Base-by-base conservation (phyloP, 2,113 vertebrate genomes). In the Baryphthengus martii region DNA sequence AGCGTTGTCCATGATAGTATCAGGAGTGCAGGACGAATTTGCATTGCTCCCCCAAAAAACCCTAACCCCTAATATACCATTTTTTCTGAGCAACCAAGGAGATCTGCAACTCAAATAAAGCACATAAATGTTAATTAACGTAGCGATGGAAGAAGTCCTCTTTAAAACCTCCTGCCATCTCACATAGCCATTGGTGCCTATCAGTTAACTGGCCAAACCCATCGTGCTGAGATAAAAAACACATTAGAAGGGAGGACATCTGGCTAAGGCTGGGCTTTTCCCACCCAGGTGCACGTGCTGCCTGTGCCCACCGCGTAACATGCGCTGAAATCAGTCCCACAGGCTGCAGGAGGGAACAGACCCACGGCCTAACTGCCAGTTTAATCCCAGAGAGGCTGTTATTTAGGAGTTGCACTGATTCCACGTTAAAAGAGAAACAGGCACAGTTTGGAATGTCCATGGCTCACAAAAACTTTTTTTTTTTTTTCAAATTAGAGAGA, bases 281-380 rank as follows among this genome's bases (percentile, higher is more conserved):
- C 93, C 90, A 52, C 87, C 88, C 90, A 37, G 3, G 21, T 21
- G 2, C 14, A 2, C 2, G 39, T 24, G 68, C 58, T 59, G 63
- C 74, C 50, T 5, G 6, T 2, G 2, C 9, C 4, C 40, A 6
- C 6, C 1, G 0, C 15, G 31, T 16, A 13, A 44, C 15, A 29
- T 35, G 87, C 82, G 25, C 82, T 20, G 59, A 49, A n/a, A 77
- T 39, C 40, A 12, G 5, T 10, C 56, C 74, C 77, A 28, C 15
- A 0, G 3, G 33, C 73, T 63, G 78, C 15, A 5, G 45, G 39
- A 78, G 44, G 37, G 53, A 18, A 55, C 49, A 87, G 66, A 35
- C 8, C 21, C 2, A 1, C 1, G 12, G 6, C 45, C 56, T 8
- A 63, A 83, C 62, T 5, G 23, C 33, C 75, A 66, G 26, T 70